These are phyloP conservation scores for Aricia agestis DNA, from an alignment of 1,140 invertebrate species.

Conservation along the genomic window DNA sequence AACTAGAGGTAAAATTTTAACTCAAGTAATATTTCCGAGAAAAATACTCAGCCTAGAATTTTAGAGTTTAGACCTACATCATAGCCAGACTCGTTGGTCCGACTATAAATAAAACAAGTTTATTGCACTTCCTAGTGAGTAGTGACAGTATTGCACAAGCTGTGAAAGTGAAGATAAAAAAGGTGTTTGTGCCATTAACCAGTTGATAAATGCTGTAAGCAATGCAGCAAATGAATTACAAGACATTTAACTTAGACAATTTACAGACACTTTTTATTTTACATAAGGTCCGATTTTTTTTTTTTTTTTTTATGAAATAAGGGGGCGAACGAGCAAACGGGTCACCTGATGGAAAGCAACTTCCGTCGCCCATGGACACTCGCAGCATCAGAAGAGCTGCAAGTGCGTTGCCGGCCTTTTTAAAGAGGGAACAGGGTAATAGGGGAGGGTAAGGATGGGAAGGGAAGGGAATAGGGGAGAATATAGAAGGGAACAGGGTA, in stretches of 20 bases:
- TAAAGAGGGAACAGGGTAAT: no score
- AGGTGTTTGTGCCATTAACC: slow-evolving; percentile 31
- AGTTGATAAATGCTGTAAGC: slow-evolving; percentile 23
- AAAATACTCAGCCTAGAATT: background rate
- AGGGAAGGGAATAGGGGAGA: no score
- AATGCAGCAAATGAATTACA: slow-evolving; percentile 6
- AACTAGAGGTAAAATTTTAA: background rate
- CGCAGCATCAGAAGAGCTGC: no score
- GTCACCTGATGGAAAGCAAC: no score
- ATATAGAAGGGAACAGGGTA: no score
- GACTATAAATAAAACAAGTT: slow-evolving; percentile 12
- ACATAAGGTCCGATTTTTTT: no score
- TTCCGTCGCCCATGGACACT: no score
- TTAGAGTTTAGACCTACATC: background rate
- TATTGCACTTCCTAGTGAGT: slow-evolving; percentile 18
- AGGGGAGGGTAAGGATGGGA: no score
- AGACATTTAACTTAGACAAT: background rate
- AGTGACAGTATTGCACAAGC: slow-evolving; percentile 31
- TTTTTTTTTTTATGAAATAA: no score
- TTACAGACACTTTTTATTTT: background rate
- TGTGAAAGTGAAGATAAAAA: slow-evolving; percentile 26
- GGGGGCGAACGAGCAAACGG: no score
- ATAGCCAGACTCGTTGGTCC: background rate
- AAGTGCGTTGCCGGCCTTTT: no score
- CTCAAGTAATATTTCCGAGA: background rate